These are phyloP conservation scores for Acromyrmex heyeri DNA, from an alignment of 1,140 invertebrate species.

Conservation along the genomic window DNA sequence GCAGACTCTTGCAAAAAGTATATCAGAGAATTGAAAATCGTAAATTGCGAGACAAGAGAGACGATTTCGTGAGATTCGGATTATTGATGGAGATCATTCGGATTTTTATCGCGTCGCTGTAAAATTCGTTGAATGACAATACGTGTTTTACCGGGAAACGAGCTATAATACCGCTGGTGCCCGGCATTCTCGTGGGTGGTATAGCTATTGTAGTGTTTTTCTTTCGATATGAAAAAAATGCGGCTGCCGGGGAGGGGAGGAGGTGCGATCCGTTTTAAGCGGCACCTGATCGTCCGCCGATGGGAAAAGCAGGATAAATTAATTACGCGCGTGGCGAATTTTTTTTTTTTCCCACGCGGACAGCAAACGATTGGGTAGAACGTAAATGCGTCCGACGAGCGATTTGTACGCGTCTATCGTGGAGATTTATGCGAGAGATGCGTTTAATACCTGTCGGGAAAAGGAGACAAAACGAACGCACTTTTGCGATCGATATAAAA, in stretches of 20 bases:
- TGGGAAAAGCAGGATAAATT: conserved; percentile 44
- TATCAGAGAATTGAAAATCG: conserved; percentile 60
- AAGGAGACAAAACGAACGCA: not conserved
- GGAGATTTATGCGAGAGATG: conserved; percentile 25
- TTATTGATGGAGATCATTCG: not conserved
- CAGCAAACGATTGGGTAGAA: conserved; percentile 10
- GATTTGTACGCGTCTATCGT: conserved; percentile 10
- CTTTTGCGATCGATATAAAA: not conserved
- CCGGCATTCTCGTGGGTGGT: conserved; percentile 59
- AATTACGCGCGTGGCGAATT: conserved; percentile 9
- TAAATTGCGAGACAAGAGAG: conserved; percentile 60
- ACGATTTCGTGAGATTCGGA: not conserved
- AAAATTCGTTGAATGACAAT: conserved; percentile 86
- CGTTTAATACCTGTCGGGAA: not conserved
- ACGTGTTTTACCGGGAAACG: conserved; percentile 79
- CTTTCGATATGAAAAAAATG: conserved; percentile 49
- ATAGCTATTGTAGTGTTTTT: conserved; percentile 60
- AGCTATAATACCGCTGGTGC: conserved; percentile 65
- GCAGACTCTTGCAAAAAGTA: not conserved
- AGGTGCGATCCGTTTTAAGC: conserved; percentile 49
- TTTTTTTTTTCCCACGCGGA: conserved; percentile 10
- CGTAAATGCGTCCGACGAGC: conserved; percentile 13
- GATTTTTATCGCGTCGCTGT: conserved; percentile 52
- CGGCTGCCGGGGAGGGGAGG: not conserved
- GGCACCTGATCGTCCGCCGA: conserved; percentile 38